Evolutionary conservation across 2,888 invertebrate genomes (phyloP).

Genomic region (Dendrolimus houi): DNA sequence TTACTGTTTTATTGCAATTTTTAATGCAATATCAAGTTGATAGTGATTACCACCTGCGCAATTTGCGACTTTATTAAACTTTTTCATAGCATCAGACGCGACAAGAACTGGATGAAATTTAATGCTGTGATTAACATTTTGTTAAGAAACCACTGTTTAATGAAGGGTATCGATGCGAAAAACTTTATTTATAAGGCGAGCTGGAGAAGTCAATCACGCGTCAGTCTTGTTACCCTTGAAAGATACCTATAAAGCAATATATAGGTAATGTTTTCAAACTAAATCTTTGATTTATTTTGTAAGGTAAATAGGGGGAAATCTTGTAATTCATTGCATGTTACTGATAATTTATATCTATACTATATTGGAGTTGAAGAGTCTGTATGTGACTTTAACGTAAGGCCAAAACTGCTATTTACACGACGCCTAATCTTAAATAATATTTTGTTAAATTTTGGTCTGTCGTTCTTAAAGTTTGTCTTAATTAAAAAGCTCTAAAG

Average conservation of each 20-base stretch:
- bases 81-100: conserved; percentile 41
- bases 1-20: conserved; percentile 9
- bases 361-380: no score
- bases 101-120: conserved; percentile 35
- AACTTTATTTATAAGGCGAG: conserved; percentile 60
- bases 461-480: no score
- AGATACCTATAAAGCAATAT: conserved; percentile 31
- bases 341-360: no score
- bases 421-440: no score
- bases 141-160: conserved; percentile 46
- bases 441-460: no score
- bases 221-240: conserved; percentile 47
- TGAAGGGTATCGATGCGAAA: conserved; percentile 55
- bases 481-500: no score
- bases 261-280: not conserved
- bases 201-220: conserved; percentile 39
- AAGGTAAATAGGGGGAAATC: no score
- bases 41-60: conserved; percentile 42
- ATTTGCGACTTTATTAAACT: conserved; percentile 53
- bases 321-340: no score
- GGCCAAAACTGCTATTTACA: no score
- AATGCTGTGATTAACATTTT: conserved; percentile 59
- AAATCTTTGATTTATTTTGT: no score
- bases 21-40: conserved; percentile 31
- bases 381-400: no score